Conservation (phyloP, 2,113 vertebrate species). For the Oryzias javanicus region DNA sequence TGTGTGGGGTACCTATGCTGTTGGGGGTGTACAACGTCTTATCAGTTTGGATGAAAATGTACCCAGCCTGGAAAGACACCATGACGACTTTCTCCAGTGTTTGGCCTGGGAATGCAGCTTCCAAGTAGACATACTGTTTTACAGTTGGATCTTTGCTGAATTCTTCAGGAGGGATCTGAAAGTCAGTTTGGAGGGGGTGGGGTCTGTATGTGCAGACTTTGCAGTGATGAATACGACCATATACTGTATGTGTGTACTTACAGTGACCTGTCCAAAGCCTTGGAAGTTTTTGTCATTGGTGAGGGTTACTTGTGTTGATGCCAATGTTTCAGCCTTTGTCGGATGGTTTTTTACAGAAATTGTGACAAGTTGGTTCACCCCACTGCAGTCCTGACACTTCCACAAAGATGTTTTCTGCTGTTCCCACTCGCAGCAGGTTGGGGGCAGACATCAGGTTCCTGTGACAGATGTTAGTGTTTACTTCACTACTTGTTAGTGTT, state of each 20-base stretch:
- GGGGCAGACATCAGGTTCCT: conserved; percentile 72
- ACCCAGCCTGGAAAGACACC: conserved; percentile 66
- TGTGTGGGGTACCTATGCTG: conserved; percentile 40
- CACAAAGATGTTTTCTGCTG: conserved; percentile 73
- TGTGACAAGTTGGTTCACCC: background rate
- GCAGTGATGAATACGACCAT: no score
- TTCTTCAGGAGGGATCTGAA: conserved; percentile 34
- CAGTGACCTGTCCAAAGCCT: conserved; percentile 64
- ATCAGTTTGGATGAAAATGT: conserved; percentile 73
- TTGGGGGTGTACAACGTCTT: conserved; percentile 71
- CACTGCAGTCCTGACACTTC: conserved; percentile 70
- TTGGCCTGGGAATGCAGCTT: conserved; percentile 44
- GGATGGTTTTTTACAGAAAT: conserved; percentile 60
- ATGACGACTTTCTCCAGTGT: conserved; percentile 62
- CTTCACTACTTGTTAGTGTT: background rate
- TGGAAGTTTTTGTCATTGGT: conserved; percentile 34
- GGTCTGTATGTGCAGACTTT: rapidly evolving
- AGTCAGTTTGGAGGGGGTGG: background rate
- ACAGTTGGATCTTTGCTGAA: conserved; percentile 35
- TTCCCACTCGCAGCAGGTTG: conserved; percentile 72
- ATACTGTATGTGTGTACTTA: conserved; percentile 15
- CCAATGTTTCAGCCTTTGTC: conserved; percentile 3
- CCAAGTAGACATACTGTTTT: conserved; percentile 65
- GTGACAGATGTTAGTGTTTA: background rate
- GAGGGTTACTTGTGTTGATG: conserved; percentile 28